These are phyloP conservation scores for Tribolium madens DNA, from an alignment of 1,140 invertebrate genomes.

Conservation along the genomic window DNA sequence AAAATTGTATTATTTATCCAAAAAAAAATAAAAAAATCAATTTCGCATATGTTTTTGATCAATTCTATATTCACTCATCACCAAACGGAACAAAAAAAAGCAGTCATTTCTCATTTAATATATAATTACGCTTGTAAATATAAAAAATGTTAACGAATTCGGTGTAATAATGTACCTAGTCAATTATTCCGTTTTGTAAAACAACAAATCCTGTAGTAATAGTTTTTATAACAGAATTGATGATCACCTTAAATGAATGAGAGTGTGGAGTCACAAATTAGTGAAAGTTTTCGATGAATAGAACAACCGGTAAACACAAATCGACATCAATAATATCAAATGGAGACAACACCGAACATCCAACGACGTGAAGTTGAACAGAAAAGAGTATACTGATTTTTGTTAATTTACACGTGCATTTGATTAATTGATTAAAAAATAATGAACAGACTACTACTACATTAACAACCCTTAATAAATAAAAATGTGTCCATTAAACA, in stretches of 20 bases:
- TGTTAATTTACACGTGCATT: slow-evolving; percentile 39
- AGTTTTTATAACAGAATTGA: background rate
- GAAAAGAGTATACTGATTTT: slow-evolving; percentile 33
- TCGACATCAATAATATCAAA: slow-evolving; percentile 21
- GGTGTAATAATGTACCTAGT: no score
- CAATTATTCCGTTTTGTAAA: no score
- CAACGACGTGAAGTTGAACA: slow-evolving; percentile 33
- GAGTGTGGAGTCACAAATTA: background rate
- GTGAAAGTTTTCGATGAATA: slow-evolving; percentile 8
- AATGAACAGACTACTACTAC: slow-evolving; percentile 34
- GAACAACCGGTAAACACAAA: slow-evolving; percentile 15
- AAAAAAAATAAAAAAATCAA: background rate
- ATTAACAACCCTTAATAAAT: slow-evolving; percentile 36
- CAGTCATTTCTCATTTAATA: background rate
- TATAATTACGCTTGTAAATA: background rate
- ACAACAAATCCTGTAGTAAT: background rate
- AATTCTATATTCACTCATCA: background rate
- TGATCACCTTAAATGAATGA: no score
- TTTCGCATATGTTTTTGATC: background rate
- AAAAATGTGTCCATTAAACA: slow-evolving; percentile 40
- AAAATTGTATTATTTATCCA: no score
- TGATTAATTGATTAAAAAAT: slow-evolving; percentile 35
- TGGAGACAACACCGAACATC: slow-evolving; percentile 31
- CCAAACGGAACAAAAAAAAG: background rate
- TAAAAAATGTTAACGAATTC: background rate